phyloP scores from a whole-genome alignment of 2,797 vertebrate genomes.

The Rhynchotus rufescens region DNA sequence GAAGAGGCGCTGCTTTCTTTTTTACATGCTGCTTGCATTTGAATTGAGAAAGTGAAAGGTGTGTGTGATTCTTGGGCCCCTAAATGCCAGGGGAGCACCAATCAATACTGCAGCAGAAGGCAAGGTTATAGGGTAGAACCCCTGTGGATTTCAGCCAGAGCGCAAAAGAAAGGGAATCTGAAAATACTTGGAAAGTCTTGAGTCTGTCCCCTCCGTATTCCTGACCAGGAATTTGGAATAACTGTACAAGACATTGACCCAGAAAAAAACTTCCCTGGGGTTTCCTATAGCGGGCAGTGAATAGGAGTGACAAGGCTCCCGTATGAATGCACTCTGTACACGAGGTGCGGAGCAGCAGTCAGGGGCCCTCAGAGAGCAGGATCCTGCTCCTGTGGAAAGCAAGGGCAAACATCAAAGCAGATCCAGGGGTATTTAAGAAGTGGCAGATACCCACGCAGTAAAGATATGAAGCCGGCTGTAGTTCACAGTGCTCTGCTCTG shows the following conservation, averaged over 20 bases:
- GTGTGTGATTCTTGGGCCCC: neutral
- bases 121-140: neutral
- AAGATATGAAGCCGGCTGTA: neutral
- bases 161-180: neutral
- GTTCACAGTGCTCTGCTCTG: neutral
- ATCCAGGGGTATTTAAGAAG: neutral
- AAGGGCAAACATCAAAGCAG: neutral
- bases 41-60: neutral
- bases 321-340: neutral
- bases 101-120: neutral
- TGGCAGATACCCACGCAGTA: neutral
- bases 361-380: neutral
- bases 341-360: neutral
- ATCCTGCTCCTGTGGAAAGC: neutral
- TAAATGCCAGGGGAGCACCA: neutral
- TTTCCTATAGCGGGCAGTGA: neutral
- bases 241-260: conserved; percentile 27
- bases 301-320: neutral
- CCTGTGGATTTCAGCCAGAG: neutral
- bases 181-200: neutral
- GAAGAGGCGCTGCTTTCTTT: neutral
- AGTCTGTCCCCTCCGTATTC: neutral
- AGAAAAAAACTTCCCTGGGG: conserved; percentile 53
- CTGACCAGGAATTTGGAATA: conserved; percentile 8
- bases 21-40: neutral